Conservation (phyloP, 1,140 invertebrate genomes). For the Vanessa atalanta region DNA sequence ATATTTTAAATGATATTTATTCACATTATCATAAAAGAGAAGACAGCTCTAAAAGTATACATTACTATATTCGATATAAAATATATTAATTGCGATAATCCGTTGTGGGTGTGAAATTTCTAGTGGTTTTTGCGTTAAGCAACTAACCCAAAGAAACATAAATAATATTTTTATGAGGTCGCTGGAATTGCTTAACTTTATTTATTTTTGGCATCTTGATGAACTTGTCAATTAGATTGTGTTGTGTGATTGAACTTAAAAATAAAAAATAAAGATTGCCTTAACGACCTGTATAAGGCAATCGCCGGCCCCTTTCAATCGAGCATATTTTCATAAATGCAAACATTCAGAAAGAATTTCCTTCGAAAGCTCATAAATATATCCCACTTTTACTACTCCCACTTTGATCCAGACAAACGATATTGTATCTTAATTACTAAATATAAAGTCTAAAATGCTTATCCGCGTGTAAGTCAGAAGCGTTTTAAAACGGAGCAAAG, state of each 20-base stretch:
- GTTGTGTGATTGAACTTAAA: background rate
- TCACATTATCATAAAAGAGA: no score
- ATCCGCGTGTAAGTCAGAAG: conserved; percentile 8
- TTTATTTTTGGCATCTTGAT: no score
- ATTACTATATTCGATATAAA: no score
- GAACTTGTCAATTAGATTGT: background rate
- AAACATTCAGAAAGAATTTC: conserved; percentile 80
- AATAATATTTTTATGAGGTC: background rate
- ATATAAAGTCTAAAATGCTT: conserved; percentile 44
- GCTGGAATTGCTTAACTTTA: no score
- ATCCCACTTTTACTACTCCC: conserved; percentile 72
- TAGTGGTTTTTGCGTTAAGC: no score
- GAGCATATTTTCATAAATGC: conserved; percentile 81
- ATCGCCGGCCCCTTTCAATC: conserved; percentile 63
- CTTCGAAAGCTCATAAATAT: conserved; percentile 79
- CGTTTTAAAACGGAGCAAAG: conserved; percentile 68
- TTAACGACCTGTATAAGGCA: conserved; percentile 53
- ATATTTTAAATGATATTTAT: no score
- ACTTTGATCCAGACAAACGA: conserved; percentile 35
- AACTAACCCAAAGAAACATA: no score
- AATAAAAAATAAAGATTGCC: background rate
- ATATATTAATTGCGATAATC: no score
- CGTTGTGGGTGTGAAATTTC: no score
- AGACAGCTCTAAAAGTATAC: no score
- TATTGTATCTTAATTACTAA: conserved; percentile 41